Percentiles rank a stretch among this genome's conserved stretches.
Conservation (phyloP, 92 coral and sea anemone species). For the Diadumene lineata region DNA sequence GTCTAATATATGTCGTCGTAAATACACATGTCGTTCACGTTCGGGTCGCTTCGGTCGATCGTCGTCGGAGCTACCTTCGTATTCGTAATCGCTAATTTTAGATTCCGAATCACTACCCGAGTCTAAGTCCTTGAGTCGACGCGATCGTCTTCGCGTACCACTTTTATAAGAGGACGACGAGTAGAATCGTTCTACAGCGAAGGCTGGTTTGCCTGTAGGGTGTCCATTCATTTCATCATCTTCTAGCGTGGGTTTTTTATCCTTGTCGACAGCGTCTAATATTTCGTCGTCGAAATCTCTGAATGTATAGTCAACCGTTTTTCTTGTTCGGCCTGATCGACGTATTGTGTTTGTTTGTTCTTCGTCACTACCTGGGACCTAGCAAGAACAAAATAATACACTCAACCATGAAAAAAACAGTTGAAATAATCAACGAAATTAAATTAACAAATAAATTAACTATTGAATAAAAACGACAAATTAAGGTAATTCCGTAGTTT, state of each 20-base stretch:
- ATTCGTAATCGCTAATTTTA: constrained; percentile 68
- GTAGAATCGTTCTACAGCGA: constrained; percentile 59
- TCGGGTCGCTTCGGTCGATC: constrained; percentile 64
- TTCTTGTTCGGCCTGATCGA: constrained; percentile 89
- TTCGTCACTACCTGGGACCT: constrained; percentile 72
- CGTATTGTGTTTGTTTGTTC: constrained; percentile 59
- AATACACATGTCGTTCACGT: constrained; percentile 66
- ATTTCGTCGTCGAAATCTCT: constrained; percentile 96
- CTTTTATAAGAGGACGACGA: neutral
- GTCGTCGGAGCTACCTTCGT: constrained; percentile 70
- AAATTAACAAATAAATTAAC: neutral
- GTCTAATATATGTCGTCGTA: constrained; percentile 60
- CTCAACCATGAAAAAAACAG: neutral
- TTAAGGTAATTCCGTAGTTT: too few species aligned
- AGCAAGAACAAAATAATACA: neutral
- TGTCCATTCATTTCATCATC: constrained; percentile 61
- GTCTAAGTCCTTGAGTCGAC: constrained; percentile 77
- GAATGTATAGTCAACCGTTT: constrained; percentile 97
- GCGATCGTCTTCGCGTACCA: constrained; percentile 59
- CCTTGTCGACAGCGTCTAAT: constrained; percentile 81
- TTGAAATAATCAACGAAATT: neutral
- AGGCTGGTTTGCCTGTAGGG: constrained; percentile 51
- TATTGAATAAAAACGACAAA: too few species aligned
- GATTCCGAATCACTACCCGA: constrained; percentile 87
- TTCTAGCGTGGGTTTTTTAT: constrained; percentile 50